Evolutionary conservation across 2,888 invertebrate genomes (phyloP).

Genomic region (Scaptomyza parva): DNA sequence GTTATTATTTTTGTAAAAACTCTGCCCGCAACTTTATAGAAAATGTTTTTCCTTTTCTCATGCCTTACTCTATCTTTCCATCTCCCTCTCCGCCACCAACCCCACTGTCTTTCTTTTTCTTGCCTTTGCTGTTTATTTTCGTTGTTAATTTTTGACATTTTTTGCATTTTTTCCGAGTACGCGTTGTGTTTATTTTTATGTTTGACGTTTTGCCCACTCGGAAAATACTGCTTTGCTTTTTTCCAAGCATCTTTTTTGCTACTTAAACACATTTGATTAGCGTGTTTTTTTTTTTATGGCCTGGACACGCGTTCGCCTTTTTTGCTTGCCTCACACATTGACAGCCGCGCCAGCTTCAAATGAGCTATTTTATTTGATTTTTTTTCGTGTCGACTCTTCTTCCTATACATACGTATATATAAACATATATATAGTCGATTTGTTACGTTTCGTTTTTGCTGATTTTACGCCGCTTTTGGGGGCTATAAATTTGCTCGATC

Average conservation of each 20-base stretch:
- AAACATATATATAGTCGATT: slow-evolving; percentile 23
- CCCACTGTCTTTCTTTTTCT: neutral
- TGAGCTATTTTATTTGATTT: slow-evolving; percentile 39
- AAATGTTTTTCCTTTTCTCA: slow-evolving; percentile 32
- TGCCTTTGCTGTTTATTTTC: slow-evolving; percentile 63
- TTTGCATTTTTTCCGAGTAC: slow-evolving; percentile 13
- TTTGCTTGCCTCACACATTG: slow-evolving; percentile 38
- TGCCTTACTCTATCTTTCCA: neutral
- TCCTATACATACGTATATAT: slow-evolving; percentile 9
- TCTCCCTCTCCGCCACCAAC: too few relatives aligned
- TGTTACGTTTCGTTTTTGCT: slow-evolving; percentile 24
- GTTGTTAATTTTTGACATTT: slow-evolving; percentile 78
- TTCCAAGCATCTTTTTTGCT: slow-evolving; percentile 17
- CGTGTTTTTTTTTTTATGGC: slow-evolving; percentile 64
- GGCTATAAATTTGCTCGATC: slow-evolving; percentile 64
- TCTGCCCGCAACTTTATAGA: slow-evolving; percentile 32
- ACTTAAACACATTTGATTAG: slow-evolving; percentile 54
- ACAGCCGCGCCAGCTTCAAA: slow-evolving; percentile 43
- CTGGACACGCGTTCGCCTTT: slow-evolving; percentile 65
- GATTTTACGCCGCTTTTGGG: slow-evolving; percentile 5
- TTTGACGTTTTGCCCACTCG: slow-evolving; percentile 17
- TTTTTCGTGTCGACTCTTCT: neutral
- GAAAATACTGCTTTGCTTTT: slow-evolving; percentile 50
- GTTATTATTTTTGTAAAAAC: slow-evolving; percentile 9
- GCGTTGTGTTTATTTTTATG: slow-evolving; percentile 26